These are phyloP conservation scores for Champsocephalus gunnari DNA, from an alignment of 2,797 vertebrate species.

Conservation along the genomic window DNA sequence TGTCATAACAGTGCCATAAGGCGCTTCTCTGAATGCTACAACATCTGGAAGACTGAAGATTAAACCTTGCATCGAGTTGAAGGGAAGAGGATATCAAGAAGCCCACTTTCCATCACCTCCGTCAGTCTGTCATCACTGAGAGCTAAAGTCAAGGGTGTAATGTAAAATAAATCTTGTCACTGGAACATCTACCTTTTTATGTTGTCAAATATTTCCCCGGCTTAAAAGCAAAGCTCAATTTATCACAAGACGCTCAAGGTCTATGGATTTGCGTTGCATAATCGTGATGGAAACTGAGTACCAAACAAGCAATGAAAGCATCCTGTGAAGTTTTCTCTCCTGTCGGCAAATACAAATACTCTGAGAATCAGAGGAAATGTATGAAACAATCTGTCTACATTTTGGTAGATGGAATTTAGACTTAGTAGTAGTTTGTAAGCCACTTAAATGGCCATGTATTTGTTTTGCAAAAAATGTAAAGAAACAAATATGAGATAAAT, in stretches of 20 bases:
- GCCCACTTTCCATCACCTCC: slow-evolving; percentile 62
- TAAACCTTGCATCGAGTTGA: slow-evolving; percentile 33
- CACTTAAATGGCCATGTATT: slow-evolving; percentile 6
- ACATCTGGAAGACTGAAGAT: slow-evolving; percentile 54
- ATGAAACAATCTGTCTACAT: not conserved
- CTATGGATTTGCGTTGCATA: slow-evolving; percentile 3
- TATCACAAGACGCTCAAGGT: slow-evolving; percentile 39
- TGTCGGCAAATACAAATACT: slow-evolving; percentile 7
- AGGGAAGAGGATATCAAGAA: slow-evolving; percentile 43
- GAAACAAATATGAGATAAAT: not conserved
- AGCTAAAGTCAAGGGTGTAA: slow-evolving; percentile 41
- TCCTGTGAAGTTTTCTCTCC: slow-evolving; percentile 3
- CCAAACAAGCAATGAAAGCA: slow-evolving; percentile 26
- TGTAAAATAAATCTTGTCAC: slow-evolving; percentile 58
- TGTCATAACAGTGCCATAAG: slow-evolving; percentile 7
- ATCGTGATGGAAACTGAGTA: no score
- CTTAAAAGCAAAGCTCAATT: slow-evolving; percentile 23
- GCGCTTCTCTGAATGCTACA: no score
- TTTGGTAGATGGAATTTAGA: slow-evolving; percentile 11
- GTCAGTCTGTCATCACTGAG: slow-evolving; percentile 50
- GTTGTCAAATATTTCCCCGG: slow-evolving; percentile 48
- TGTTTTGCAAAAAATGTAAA: slow-evolving; percentile 15
- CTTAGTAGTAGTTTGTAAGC: not conserved
- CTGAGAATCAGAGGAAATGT: not conserved
- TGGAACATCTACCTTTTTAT: slow-evolving; percentile 51